Evolutionary conservation across 2,888 invertebrate genomes (phyloP).

Genomic region (Microchrysa polita): DNA sequence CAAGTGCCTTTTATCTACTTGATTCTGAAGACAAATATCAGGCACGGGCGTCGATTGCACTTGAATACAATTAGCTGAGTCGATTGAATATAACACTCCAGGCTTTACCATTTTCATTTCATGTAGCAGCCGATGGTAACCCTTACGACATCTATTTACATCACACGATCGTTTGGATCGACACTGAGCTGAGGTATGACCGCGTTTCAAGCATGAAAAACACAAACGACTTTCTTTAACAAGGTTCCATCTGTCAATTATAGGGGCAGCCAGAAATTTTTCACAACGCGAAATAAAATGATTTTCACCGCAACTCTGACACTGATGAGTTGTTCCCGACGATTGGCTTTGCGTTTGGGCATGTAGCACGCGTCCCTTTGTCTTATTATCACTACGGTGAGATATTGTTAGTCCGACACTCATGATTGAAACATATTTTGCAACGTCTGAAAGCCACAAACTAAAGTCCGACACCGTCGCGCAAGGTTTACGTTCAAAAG

Average conservation of each 20-base stretch:
- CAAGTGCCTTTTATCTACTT: neutral
- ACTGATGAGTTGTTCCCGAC: too few relatives aligned
- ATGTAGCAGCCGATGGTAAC: slow-evolving; percentile 7
- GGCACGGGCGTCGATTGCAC: neutral
- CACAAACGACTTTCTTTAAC: too few relatives aligned
- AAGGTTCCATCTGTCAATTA: too few relatives aligned
- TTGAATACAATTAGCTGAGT: slow-evolving; percentile 1
- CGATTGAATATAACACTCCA: too few relatives aligned
- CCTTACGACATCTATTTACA: too few relatives aligned
- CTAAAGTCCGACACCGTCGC: slow-evolving; percentile 45
- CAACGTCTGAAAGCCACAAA: slow-evolving; percentile 41
- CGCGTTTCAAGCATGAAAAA: too few relatives aligned
- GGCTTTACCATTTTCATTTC: too few relatives aligned
- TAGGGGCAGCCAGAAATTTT: too few relatives aligned
- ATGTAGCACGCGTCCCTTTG: neutral
- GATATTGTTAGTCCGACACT: slow-evolving; percentile 5
- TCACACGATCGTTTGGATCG: too few relatives aligned
- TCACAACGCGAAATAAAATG: too few relatives aligned
- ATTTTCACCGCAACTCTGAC: too few relatives aligned
- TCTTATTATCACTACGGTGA: neutral
- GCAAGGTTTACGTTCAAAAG: slow-evolving; percentile 25
- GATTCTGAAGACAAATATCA: neutral
- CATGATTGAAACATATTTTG: slow-evolving; percentile 21
- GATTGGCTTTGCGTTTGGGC: neutral
- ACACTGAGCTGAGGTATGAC: too few relatives aligned